Conservation (phyloP, 2,888 invertebrate genomes). For the Ctena decussata region DNA sequence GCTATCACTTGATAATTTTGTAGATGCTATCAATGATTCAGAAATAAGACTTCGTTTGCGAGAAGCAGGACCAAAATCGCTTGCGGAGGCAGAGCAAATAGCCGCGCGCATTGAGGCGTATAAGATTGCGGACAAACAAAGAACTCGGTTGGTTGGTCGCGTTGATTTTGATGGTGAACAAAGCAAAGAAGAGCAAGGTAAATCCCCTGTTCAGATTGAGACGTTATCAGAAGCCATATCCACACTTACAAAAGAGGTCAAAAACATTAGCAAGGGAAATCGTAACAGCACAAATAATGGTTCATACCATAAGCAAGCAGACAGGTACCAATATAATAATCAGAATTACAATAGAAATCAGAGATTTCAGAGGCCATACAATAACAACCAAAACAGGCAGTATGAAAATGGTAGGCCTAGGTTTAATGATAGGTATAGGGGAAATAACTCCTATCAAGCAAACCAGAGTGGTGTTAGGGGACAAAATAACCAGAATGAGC, state of each 20-base stretch:
- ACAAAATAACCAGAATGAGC: too few relatives aligned
- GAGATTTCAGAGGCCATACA: too few relatives aligned
- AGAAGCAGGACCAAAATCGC: neutral
- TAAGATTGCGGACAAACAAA: neutral
- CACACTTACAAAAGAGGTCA: neutral
- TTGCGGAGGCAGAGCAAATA: neutral
- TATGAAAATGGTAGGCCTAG: too few relatives aligned
- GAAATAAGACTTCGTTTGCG: too few relatives aligned
- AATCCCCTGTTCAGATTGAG: neutral
- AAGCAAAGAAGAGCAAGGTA: neutral
- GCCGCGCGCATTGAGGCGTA: neutral
- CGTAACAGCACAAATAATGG: too few relatives aligned
- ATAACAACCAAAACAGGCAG: too few relatives aligned
- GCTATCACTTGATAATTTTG: slow-evolving; percentile 42
- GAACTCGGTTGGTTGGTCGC: neutral
- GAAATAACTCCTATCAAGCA: too few relatives aligned
- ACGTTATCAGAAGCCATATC: neutral
- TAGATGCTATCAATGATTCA: slow-evolving; percentile 7
- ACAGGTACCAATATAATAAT: too few relatives aligned
- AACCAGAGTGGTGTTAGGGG: too few relatives aligned
- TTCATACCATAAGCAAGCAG: too few relatives aligned
- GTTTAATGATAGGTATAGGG: too few relatives aligned
- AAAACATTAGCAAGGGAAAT: neutral
- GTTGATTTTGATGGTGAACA: neutral
- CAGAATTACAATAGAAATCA: too few relatives aligned